Evolutionary conservation across 1,140 invertebrate species (phyloP).

Genomic region (Drosophila pseudoananassae): DNA sequence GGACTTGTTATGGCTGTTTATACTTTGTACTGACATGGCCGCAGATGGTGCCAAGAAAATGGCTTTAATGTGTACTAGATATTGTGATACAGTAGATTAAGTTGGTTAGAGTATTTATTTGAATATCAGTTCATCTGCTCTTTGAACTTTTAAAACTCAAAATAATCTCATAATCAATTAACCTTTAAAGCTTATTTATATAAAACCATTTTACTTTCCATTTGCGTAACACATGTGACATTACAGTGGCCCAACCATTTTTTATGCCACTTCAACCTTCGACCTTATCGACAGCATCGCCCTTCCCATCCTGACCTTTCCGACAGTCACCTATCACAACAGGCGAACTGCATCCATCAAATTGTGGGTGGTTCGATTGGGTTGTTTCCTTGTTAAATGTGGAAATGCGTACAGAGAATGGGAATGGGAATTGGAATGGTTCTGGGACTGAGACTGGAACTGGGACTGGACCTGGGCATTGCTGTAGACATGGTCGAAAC

Average conservation of each 20-base stretch:
- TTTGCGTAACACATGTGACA: background rate
- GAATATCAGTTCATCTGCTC: background rate
- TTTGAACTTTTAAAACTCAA: background rate
- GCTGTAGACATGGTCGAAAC: slow-evolving; percentile 26
- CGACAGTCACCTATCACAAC: slow-evolving; percentile 43
- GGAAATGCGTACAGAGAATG: background rate
- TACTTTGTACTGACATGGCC: slow-evolving; percentile 3
- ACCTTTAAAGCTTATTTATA: background rate
- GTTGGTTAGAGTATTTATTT: too few species aligned
- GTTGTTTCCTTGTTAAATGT: background rate
- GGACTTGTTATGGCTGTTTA: slow-evolving; percentile 20
- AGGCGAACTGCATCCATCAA: slow-evolving; percentile 48
- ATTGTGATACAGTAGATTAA: too few species aligned
- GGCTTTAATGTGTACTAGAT: background rate
- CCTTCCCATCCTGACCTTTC: slow-evolving; percentile 35
- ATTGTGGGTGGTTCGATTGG: slow-evolving; percentile 14
- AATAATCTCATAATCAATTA: background rate
- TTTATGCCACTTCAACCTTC: slow-evolving; percentile 3
- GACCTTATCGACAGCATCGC: slow-evolving; percentile 20
- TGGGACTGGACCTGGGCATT: background rate
- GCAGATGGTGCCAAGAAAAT: slow-evolving; percentile 4
- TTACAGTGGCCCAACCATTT: background rate
- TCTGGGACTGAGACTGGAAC: background rate
- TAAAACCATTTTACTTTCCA: background rate
- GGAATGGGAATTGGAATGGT: background rate